These are phyloP conservation scores for Dryocosmus kuriphilus DNA, from an alignment of 2,888 invertebrate species.

Conservation along the genomic window DNA sequence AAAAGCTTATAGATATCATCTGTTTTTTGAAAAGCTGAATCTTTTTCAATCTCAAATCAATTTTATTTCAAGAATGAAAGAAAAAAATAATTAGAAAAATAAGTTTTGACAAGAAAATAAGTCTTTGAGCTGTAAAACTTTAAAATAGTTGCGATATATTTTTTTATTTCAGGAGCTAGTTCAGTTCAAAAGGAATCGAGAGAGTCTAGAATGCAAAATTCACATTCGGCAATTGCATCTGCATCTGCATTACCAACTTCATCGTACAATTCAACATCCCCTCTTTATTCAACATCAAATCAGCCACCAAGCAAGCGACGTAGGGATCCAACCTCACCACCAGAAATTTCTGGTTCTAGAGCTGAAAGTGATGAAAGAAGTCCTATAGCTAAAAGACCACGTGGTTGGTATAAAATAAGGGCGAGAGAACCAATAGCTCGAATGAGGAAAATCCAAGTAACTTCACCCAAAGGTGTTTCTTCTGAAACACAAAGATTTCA, in stretches of 20 bases:
- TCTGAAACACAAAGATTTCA: slow-evolving; percentile 70
- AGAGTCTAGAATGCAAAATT: neutral
- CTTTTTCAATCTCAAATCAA: neutral
- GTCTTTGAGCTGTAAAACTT: neutral
- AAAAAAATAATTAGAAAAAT: neutral
- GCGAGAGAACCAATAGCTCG: slow-evolving; percentile 70
- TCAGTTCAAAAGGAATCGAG: neutral
- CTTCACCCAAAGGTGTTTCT: slow-evolving; percentile 65
- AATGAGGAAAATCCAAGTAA: slow-evolving; percentile 61
- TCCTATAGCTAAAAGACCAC: slow-evolving; percentile 69
- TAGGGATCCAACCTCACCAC: slow-evolving; percentile 54
- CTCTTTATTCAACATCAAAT: neutral
- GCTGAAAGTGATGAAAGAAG: slow-evolving; percentile 55
- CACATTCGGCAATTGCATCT: neutral
- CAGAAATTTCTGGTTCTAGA: neutral
- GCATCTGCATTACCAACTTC: neutral
- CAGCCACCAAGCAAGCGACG: slow-evolving; percentile 62
- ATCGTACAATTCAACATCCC: neutral
- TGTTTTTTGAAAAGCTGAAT: neutral
- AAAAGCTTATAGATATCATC: too few relatives aligned
- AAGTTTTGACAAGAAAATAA: neutral
- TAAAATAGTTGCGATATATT: neutral
- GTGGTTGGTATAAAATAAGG: slow-evolving; percentile 70
- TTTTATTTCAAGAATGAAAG: neutral
- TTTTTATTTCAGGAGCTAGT: slow-evolving; percentile 9